These are phyloP conservation scores for Odontomyia ornata DNA, from an alignment of 2,888 invertebrate species.

Conservation along the genomic window DNA sequence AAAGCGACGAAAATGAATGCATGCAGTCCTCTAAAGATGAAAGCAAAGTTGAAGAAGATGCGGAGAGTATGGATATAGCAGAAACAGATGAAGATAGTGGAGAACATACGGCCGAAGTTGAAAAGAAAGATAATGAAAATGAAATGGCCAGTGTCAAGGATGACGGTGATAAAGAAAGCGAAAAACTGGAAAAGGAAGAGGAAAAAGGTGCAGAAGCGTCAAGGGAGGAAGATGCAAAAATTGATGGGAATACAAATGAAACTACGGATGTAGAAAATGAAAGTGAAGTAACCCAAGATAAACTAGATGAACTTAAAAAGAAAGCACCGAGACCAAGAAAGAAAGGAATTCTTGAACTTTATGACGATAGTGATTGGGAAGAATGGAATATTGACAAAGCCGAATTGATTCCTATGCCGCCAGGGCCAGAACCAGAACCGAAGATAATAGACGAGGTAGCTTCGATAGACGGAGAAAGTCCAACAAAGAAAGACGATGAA, in stretches of 20 bases:
- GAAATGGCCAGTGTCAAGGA: slow-evolving; percentile 52
- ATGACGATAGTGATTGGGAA: slow-evolving; percentile 68
- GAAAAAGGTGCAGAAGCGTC: slow-evolving; percentile 29
- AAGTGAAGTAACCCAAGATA: slow-evolving; percentile 53
- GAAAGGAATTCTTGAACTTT: slow-evolving; percentile 66
- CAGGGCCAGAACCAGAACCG: neutral
- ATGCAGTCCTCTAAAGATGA: neutral
- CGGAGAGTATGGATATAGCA: neutral
- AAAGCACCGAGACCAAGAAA: slow-evolving; percentile 51
- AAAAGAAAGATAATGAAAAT: slow-evolving; percentile 47
- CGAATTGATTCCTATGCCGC: slow-evolving; percentile 47
- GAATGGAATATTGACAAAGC: slow-evolving; percentile 61
- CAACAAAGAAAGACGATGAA: neutral
- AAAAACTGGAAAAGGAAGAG: slow-evolving; percentile 43
- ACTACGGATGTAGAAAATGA: slow-evolving; percentile 49
- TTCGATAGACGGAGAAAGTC: no score
- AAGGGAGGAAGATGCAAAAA: slow-evolving; percentile 47
- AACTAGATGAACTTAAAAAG: slow-evolving; percentile 15
- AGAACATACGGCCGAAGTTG: slow-evolving; percentile 25
- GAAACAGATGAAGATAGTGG: neutral
- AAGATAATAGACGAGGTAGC: no score
- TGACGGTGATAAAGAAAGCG: slow-evolving; percentile 46
- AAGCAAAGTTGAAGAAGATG: neutral
- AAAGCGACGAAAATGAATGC: neutral
- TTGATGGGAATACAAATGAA: slow-evolving; percentile 43